These are phyloP conservation scores for Drosophila parabipectinata DNA, from an alignment of 1,140 invertebrate genomes.

Conservation along the genomic window DNA sequence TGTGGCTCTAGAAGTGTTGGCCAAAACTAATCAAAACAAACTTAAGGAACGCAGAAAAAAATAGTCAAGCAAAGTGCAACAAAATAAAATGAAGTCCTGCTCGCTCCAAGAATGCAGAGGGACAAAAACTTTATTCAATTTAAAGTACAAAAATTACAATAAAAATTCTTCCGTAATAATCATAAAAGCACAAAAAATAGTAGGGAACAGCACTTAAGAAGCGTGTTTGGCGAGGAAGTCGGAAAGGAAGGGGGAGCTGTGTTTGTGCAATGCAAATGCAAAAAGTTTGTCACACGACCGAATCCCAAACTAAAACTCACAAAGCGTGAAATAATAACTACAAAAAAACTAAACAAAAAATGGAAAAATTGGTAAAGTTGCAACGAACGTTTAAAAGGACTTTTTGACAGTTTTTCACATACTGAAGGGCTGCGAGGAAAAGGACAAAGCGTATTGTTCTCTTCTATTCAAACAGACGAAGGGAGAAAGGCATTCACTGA, in stretches of 20 bases:
- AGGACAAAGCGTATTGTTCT: constrained; percentile 4
- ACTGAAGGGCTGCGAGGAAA: constrained; percentile 1
- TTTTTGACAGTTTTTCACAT: constrained; percentile 68
- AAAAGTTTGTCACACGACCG: constrained; percentile 61
- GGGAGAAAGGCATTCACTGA: constrained; percentile 14
- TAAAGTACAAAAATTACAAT: constrained; percentile 20
- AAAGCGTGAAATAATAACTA: constrained; percentile 65
- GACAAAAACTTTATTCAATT: constrained; percentile 74
- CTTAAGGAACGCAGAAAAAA: constrained; percentile 51
- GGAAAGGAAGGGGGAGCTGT: constrained; percentile 3
- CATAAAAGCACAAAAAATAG: constrained; percentile 48
- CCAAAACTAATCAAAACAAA: constrained; percentile 75
- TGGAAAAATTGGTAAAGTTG: constrained; percentile 25
- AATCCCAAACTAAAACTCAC: constrained; percentile 43
- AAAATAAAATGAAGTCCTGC: constrained; percentile 35
- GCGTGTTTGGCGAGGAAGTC: constrained; percentile 30
- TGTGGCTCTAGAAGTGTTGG: constrained; percentile 13
- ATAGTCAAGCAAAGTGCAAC: constrained; percentile 31
- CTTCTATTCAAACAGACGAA: constrained; percentile 17
- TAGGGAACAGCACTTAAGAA: constrained; percentile 72
- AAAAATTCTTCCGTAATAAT: constrained; percentile 65
- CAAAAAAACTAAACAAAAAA: constrained; percentile 31
- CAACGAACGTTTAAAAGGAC: constrained; percentile 59
- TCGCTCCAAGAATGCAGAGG: constrained; percentile 36
- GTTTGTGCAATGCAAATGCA: constrained; percentile 62